A percentile compares a stretch with the other conserved stretches of the same genome.
phyloP scores from a whole-genome alignment of 2,797 vertebrate species.

The Hafferia zeledoni region DNA sequence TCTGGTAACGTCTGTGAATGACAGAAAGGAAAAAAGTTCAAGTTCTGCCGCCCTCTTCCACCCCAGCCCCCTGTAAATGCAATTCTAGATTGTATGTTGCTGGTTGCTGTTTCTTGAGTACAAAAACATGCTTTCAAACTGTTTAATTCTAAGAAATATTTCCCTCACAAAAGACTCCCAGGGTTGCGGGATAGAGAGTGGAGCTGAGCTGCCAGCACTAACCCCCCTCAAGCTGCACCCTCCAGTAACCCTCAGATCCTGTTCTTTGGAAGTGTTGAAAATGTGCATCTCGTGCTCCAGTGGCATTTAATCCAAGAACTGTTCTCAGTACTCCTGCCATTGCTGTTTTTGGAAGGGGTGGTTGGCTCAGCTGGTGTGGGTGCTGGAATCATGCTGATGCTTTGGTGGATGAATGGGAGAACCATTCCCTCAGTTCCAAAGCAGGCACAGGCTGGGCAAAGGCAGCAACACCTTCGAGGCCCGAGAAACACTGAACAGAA shows the following conservation, averaged over 20 bases:
- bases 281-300: neutral
- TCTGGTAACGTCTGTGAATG: neutral
- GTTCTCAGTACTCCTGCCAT: neutral
- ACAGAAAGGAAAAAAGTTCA: neutral
- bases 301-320: neutral
- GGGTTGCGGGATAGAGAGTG: neutral
- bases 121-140: neutral
- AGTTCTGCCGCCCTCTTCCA: neutral
- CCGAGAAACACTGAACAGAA: neutral
- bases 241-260: neutral
- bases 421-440: neutral
- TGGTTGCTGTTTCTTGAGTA: neutral
- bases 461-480: neutral
- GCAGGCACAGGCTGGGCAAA: neutral
- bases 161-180: neutral
- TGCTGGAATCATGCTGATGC: neutral
- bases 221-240: neutral
- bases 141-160: neutral
- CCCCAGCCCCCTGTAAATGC: neutral
- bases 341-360: neutral
- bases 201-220: neutral
- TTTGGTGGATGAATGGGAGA: neutral
- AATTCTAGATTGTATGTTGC: constrained; percentile 30
- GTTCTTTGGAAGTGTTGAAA: neutral
- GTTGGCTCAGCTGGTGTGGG: neutral